Evolutionary conservation across 1,140 invertebrate species (phyloP).

Genomic region (Cydia splendana): DNA sequence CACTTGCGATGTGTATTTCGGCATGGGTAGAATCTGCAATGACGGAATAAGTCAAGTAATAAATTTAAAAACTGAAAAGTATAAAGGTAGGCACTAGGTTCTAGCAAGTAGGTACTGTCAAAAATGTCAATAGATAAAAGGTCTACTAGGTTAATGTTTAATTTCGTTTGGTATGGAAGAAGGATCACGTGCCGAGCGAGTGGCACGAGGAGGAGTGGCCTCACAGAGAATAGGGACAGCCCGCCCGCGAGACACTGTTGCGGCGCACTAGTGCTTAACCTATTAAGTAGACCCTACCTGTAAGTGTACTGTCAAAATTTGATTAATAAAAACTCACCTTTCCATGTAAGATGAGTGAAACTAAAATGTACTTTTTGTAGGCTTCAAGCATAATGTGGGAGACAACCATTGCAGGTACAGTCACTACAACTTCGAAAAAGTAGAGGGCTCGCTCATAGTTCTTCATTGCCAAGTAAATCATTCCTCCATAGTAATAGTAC

Average conservation of each 20-base stretch:
- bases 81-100: no score
- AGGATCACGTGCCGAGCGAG: no score
- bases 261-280: no score
- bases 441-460: conserved; percentile 96
- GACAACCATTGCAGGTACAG: conserved; percentile 94
- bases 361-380: conserved; percentile 97
- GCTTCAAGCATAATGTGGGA: conserved; percentile 98
- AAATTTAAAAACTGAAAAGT: no score
- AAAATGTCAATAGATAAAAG: no score
- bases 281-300: not conserved
- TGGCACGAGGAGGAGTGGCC: no score
- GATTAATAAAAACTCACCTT: conserved; percentile 81
- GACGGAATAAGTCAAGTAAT: not conserved
- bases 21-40: conserved; percentile 85
- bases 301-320: not conserved
- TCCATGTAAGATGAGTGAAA: conserved; percentile 94
- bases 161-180: no score
- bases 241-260: no score
- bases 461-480: conserved; percentile 96
- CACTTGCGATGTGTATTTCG: conserved; percentile 95
- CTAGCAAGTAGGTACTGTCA: no score
- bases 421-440: conserved; percentile 97
- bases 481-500: conserved; percentile 98
- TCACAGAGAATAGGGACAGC: no score
- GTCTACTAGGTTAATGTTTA: no score